These are phyloP conservation scores for Laothoe populi DNA, from an alignment of 2,888 invertebrate species.

Conservation along the genomic window DNA sequence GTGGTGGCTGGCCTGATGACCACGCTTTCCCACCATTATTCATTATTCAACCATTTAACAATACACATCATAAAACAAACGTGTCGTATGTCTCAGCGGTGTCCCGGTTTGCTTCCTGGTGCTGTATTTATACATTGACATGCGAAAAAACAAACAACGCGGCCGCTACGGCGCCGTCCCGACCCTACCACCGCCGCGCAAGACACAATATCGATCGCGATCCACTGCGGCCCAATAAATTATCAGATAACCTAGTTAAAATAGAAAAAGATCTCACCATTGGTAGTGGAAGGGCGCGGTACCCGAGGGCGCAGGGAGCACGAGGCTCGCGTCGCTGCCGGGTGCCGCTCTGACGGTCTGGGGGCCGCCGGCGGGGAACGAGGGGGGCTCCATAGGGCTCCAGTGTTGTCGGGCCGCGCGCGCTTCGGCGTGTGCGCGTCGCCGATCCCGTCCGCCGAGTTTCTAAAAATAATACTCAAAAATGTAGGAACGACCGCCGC, in stretches of 20 bases:
- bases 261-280: conserved; percentile 55
- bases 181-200: conserved; percentile 17
- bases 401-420: conserved; percentile 77
- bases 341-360: conserved; percentile 66
- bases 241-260: conserved; percentile 28
- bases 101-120: conserved; percentile 63
- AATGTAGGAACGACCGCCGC: conserved; percentile 70
- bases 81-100: conserved; percentile 60
- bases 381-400: conserved; percentile 79
- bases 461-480: conserved; percentile 83
- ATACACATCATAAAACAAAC: conserved; percentile 41
- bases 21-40: neutral
- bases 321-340: conserved; percentile 61
- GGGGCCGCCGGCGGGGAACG: conserved; percentile 62
- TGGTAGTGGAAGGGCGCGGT: conserved; percentile 71
- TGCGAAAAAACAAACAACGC: conserved; percentile 78
- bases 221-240: conserved; percentile 20
- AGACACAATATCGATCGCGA: conserved; percentile 15
- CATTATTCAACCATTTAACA: conserved; percentile 47
- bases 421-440: conserved; percentile 73
- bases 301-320: conserved; percentile 64
- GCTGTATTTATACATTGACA: conserved; percentile 79
- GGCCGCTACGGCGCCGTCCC: conserved; percentile 51
- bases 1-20: neutral
- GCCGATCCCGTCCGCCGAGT: conserved; percentile 72